Evolutionary conservation across 2,113 vertebrate species (phyloP).

Genomic region (Eleginops maclovinus): DNA sequence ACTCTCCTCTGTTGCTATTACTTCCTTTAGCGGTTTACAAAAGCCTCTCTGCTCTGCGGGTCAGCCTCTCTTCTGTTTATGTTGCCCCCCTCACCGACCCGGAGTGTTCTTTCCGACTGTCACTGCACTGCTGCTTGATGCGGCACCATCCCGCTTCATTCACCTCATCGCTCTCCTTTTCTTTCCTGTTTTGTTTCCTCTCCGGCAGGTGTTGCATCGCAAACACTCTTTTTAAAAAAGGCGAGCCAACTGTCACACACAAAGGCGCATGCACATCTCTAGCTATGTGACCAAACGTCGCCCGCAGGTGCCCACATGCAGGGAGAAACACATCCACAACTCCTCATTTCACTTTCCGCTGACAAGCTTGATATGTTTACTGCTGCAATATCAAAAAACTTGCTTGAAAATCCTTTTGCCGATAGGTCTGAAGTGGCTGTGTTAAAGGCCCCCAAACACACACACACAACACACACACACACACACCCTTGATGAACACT

Average conservation of each 20-base stretch:
- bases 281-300: conserved; percentile 48
- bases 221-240: conserved; percentile 66
- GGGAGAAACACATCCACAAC: background rate
- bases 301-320: background rate
- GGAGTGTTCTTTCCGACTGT: background rate
- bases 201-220: conserved; percentile 37
- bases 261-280: conserved; percentile 37
- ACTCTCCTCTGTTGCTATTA: conserved; percentile 2
- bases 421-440: background rate
- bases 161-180: conserved; percentile 17
- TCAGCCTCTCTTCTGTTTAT: conserved; percentile 10
- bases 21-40: conserved; percentile 39
- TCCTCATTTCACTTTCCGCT: conserved; percentile 8
- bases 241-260: conserved; percentile 57
- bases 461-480: background rate
- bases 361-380: conserved; percentile 5
- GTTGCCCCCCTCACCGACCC: background rate
- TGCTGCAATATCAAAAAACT: conserved; percentile 30
- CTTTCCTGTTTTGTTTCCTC: conserved; percentile 53
- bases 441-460: background rate
- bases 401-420: background rate
- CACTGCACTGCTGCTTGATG: background rate
- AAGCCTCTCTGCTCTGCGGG: conserved; percentile 1
- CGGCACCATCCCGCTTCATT: conserved; percentile 5
- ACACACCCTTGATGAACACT: conserved; percentile 12